Base-by-base conservation (phyloP, 2,888 invertebrate genomes). In the Ischnura elegans region DNA sequence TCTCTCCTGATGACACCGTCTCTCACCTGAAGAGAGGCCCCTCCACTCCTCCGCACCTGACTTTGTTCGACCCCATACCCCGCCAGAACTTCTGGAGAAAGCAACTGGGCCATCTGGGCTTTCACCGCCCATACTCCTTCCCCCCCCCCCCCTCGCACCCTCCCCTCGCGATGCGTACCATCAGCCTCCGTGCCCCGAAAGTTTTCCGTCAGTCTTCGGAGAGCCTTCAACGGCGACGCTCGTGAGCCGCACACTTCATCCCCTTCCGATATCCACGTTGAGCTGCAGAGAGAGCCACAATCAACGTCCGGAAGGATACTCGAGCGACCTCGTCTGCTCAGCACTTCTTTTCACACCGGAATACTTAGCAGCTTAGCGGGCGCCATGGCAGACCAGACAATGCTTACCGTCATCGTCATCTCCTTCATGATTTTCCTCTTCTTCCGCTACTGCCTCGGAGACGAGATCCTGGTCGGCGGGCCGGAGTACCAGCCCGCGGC, bases 351-450 rank as follows among this genome's bases (percentile, higher is more conserved):
- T 5, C n/a, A 21, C 5, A 51, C n/a, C 42, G 61, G 43, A 43
- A 4, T 19, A 6, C 21, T n/a, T 76, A 36, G 29, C 61, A 29
- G 0, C 61, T 2, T 1, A 19, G 51, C 36, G 90, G 21, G 25
- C 43, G 61, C 36, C 43, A 90, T 90, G 90, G 90, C 90, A 25
- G 90, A 90, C 90, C 90, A 90, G 90, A 90, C 90, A 43, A 90
- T 90, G 90, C 61, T 90, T 13, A 90, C 90, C 42, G 90, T 90
- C 61, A 90, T 90, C 61, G 90, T 90, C 90, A 90, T 90, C 61
- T 90, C 90, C 10, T 90, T 90, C 90, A 55, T 90, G 43, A 90
- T 90, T 66, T 90, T 90, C 43, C 61, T 90, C 25, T 90, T 90
- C 61, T 90, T 90, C 66, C 90, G 90, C 16, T 90, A 90, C 61